Conservation (phyloP, 1,140 invertebrate species). For the Calliphora vicina region DNA sequence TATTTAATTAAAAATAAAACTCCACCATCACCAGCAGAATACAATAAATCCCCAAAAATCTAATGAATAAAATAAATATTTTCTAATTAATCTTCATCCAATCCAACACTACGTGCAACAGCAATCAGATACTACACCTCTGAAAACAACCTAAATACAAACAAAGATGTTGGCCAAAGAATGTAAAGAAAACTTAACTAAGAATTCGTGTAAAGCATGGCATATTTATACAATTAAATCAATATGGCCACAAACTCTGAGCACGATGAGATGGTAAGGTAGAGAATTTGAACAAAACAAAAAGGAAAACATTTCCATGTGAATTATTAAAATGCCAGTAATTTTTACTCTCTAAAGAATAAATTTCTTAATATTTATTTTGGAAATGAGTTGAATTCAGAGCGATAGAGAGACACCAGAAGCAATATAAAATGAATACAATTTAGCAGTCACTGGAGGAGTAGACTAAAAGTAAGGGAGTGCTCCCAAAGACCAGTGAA, state of each 20-base stretch:
- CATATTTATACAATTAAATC: neutral
- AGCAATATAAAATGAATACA: too few relatives aligned
- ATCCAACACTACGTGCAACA: neutral
- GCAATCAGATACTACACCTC: neutral
- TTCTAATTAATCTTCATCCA: neutral
- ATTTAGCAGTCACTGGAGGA: too few relatives aligned
- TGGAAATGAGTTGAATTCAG: too few relatives aligned
- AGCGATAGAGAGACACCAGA: too few relatives aligned
- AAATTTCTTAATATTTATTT: neutral
- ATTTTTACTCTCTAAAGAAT: neutral
- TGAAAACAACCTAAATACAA: neutral
- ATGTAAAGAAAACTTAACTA: too few relatives aligned
- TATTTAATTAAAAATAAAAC: too few relatives aligned
- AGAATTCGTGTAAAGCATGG: neutral
- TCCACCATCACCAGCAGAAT: too few relatives aligned
- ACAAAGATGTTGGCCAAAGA: too few relatives aligned
- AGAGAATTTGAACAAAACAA: neutral
- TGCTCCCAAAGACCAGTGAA: too few relatives aligned
- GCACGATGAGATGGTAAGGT: neutral
- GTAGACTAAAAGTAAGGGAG: too few relatives aligned
- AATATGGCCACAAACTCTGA: neutral
- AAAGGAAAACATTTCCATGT: neutral
- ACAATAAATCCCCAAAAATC: too few relatives aligned
- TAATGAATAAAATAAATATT: neutral
- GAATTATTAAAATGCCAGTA: conserved; percentile 1